These are phyloP conservation scores for Meta bourneti DNA, from an alignment of 2,888 invertebrate species.

Conservation along the genomic window DNA sequence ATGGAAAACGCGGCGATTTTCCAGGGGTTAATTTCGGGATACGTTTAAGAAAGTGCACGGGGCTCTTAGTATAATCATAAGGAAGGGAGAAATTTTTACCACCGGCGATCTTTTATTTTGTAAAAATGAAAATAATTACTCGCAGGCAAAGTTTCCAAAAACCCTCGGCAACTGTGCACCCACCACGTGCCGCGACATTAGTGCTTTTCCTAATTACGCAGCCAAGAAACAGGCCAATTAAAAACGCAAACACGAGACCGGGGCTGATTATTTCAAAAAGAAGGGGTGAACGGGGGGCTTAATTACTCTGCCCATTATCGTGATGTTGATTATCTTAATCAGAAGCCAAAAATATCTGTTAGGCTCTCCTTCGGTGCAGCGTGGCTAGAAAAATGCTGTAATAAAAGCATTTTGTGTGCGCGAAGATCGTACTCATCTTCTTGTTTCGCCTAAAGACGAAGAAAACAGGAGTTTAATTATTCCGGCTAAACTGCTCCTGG, in stretches of 20 bases:
- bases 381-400: constrained; percentile 74
- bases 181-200: constrained; percentile 76
- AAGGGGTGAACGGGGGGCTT: constrained; percentile 62
- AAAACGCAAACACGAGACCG: constrained; percentile 71
- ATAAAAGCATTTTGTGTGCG: constrained; percentile 75
- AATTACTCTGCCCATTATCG: constrained; percentile 76
- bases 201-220: constrained; percentile 74
- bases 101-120: constrained; percentile 72
- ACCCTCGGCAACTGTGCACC: constrained; percentile 55
- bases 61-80: constrained; percentile 57
- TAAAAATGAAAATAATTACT: constrained; percentile 77
- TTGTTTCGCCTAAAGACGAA: constrained; percentile 65
- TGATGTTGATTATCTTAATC: constrained; percentile 77
- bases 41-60: constrained; percentile 49
- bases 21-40: constrained; percentile 60
- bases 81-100: constrained; percentile 56
- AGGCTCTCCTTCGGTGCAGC: constrained; percentile 70
- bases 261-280: constrained; percentile 75
- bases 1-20: constrained; percentile 56
- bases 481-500: constrained; percentile 63
- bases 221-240: constrained; percentile 74
- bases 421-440: constrained; percentile 61
- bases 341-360: constrained; percentile 77
- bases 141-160: constrained; percentile 63
- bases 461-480: constrained; percentile 76